Conservation (phyloP, 1,140 invertebrate species). For the Rhopalosiphum maidis region DNA sequence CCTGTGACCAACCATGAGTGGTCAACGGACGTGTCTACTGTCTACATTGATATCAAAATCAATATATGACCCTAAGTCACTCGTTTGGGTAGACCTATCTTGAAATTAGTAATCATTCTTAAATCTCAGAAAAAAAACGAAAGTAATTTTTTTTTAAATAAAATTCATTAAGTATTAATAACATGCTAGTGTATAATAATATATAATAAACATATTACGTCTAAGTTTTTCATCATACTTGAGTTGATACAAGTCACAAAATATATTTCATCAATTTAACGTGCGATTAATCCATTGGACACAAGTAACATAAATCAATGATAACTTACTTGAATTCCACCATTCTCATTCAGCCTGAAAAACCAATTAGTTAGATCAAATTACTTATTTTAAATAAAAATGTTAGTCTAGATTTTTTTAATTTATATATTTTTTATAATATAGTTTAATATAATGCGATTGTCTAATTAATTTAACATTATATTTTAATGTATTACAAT, state of each 20-base stretch:
- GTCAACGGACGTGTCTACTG: not conserved
- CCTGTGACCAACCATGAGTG: not conserved
- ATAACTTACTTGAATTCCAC: not conserved
- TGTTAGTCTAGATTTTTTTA: not conserved
- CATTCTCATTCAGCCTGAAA: not conserved
- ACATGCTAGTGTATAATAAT: not conserved
- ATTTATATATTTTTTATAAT: not conserved
- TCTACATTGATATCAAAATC: not conserved
- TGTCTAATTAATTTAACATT: not conserved
- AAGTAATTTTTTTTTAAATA: not conserved
- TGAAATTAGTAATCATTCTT: not conserved
- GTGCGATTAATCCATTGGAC: not conserved
- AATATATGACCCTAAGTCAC: not conserved
- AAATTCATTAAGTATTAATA: not conserved
- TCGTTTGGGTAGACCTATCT: not conserved
- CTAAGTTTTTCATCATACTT: not conserved
- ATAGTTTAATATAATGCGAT: not conserved
- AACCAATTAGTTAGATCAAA: not conserved
- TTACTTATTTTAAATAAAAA: not conserved
- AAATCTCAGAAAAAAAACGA: not conserved
- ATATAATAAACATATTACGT: too few relatives aligned
- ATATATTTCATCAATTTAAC: not conserved
- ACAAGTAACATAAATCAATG: not conserved
- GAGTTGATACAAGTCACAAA: not conserved
- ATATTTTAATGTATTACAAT: too few relatives aligned